Percentiles rank a stretch among this genome's conserved stretches.
Conservation (phyloP, 2,113 vertebrate genomes). For the Equus przewalskii region DNA sequence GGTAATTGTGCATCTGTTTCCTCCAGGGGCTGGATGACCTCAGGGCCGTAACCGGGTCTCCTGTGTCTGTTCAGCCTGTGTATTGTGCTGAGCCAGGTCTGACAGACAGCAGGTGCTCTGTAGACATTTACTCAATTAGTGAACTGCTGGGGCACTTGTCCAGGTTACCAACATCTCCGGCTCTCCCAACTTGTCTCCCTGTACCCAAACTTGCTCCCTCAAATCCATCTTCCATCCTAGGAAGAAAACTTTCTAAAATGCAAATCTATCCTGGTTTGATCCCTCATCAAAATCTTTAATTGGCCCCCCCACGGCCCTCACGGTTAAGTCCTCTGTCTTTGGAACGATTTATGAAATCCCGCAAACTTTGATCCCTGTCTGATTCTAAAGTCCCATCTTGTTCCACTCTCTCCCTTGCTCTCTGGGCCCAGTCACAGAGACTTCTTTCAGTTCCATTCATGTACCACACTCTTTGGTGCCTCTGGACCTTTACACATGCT, state of each 20-base stretch:
- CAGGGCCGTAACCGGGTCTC: background rate
- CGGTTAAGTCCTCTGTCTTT: background rate
- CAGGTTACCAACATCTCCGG: background rate
- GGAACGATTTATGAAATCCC: background rate
- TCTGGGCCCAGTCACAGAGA: background rate
- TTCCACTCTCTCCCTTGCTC: background rate
- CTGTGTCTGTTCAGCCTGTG: background rate
- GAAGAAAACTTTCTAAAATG: conserved; percentile 61
- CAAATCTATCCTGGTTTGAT: background rate
- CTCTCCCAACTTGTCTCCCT: background rate
- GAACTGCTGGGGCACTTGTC: conserved; percentile 36
- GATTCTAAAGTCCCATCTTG: background rate
- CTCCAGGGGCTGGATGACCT: conserved; percentile 50
- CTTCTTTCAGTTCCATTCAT: background rate
- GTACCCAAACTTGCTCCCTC: background rate
- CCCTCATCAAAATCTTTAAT: background rate
- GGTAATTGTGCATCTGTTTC: conserved; percentile 70
- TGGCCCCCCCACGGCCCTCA: background rate
- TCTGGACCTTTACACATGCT: background rate
- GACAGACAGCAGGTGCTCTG: conserved; percentile 63
- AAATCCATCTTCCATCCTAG: background rate
- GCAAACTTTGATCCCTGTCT: background rate
- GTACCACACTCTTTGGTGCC: background rate
- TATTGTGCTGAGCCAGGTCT: conserved; percentile 74
- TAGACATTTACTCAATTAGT: conserved; percentile 60